Evolutionary conservation across 2,888 invertebrate genomes (phyloP), one percentile per base, ranked within the genome.

Genomic region (Acleris literana): DNA sequence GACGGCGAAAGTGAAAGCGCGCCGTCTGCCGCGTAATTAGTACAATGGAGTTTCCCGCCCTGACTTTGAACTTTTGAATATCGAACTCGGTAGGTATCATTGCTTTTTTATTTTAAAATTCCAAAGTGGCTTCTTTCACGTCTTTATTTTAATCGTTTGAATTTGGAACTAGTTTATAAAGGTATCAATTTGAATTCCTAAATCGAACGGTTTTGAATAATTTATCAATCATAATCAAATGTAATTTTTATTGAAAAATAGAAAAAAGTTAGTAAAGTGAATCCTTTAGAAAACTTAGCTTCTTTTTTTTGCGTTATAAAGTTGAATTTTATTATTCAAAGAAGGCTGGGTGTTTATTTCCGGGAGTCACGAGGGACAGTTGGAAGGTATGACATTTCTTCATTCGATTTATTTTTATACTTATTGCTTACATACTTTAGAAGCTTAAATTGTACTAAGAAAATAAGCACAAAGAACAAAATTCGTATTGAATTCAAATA

Each of bases 11-110:
- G 91, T 81, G 92, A 92, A 90, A 92, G 91, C 91, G 78, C 90
- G 91, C 92, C 90, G 92, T 92, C 92, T 92, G 88, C 88, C 88
- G 84, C 91, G 92, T 92, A 92, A 92, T 92, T 92, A 92, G 92
- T 84, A 92, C 92, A 92, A 92, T 92, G 92, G 92, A 89, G 85
- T 89, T 90, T 88, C 90, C 92, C 84, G 62, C 61, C 71, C 71
- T 72, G 92, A 92, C 92, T 92, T 92, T 92, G 92, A 92, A 92
- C 91, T 89, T 90, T 84, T 81, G 85, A 80, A 84, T 85, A 88
- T 87, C 84, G 84, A 66, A 66, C 57, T 57, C 62, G 57, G 56
- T 66, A 62, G 57, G 56, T 66, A 62, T 66, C 66, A 62, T 66
- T 66, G 66, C 62, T 66, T 52, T 69, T 62, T 69, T 69, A 60